Conservation (phyloP, 2,797 vertebrate genomes). For the Trematomus bernacchii region DNA sequence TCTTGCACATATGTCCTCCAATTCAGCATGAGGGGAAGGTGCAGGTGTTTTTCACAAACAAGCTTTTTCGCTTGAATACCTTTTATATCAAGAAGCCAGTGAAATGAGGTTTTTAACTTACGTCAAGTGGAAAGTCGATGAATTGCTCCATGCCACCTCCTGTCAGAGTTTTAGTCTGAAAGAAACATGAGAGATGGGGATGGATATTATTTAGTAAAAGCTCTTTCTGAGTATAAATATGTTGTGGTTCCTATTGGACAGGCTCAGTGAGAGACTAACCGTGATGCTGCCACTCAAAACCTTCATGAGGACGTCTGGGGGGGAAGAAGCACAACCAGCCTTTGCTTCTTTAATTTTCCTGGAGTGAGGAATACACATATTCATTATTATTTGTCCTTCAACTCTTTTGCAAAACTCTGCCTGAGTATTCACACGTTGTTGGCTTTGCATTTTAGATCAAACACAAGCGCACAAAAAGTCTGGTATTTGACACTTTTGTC, state of each 20-base stretch:
- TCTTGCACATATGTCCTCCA: background rate
- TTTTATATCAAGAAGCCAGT: background rate
- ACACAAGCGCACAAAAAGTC: background rate
- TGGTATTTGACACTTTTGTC: background rate
- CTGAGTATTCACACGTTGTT: background rate
- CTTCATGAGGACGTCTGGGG: slow-evolving; percentile 91
- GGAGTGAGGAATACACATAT: slow-evolving; percentile 12
- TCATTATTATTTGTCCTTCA: background rate
- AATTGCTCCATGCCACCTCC: slow-evolving; percentile 89
- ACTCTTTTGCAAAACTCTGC: background rate
- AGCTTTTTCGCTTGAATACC: background rate
- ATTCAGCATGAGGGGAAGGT: background rate
- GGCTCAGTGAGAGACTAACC: slow-evolving; percentile 79
- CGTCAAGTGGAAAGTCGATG: slow-evolving; percentile 85
- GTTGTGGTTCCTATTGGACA: background rate
- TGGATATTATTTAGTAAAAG: background rate
- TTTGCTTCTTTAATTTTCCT: slow-evolving; percentile 86
- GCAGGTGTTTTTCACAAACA: background rate
- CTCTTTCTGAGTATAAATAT: background rate
- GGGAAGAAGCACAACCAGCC: slow-evolving; percentile 68
- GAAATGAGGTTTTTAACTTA: slow-evolving; percentile 77
- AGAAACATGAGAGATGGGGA: background rate
- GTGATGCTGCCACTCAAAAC: slow-evolving; percentile 88
- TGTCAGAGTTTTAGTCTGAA: slow-evolving; percentile 92
- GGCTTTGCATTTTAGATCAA: background rate